Evolutionary conservation across 2,888 invertebrate species (phyloP), one percentile per base, ranked within the genome.

Genomic region (Tuberolachnus salignus): DNA sequence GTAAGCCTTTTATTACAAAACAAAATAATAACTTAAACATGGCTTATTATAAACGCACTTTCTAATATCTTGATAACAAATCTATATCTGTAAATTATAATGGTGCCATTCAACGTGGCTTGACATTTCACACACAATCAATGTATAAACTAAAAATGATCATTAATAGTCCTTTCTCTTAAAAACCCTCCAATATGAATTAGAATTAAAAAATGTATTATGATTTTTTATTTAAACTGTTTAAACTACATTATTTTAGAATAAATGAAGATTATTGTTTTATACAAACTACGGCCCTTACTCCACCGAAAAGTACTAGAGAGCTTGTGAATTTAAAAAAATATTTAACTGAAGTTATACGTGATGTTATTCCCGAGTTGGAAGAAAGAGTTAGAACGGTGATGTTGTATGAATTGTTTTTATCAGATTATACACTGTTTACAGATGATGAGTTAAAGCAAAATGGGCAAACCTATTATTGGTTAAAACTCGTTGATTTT

Each of bases 381-480:
- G 94, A 95, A 85, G 90, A 91, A 78, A 89, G 91, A 59, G 86
- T 97, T 11, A 88, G 88, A 80, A 87, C 89, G 75, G 83, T 84
- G 26, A 87, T 93, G 88, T 87, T 87, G 78, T 92, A 93, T 83
- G 92, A 97, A 70, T 86, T 92, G 67, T 96, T 95, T 86, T 87
- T 97, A 11, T 91, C 94, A 8, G 95, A 97, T 85, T 92, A 94
- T 84, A 91, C 91, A 0, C 87, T 88, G 9, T 91, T 94, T 83
- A 91, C 93, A 0, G 92, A 94, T 0, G 87, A 93, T 6, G 95
- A 97, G 86, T 91, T 97, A 84, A 93, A 95, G 84, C 92, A 93
- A 55, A 97, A 96, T 84, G 93, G 93, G 82, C 92, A 92, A 83
- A 91, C 94, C 0, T 95, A 94, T 84, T 92, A 93, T 84, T 96